Conservation (phyloP, 2,888 invertebrate species). For the Clepsis dumicolana region DNA sequence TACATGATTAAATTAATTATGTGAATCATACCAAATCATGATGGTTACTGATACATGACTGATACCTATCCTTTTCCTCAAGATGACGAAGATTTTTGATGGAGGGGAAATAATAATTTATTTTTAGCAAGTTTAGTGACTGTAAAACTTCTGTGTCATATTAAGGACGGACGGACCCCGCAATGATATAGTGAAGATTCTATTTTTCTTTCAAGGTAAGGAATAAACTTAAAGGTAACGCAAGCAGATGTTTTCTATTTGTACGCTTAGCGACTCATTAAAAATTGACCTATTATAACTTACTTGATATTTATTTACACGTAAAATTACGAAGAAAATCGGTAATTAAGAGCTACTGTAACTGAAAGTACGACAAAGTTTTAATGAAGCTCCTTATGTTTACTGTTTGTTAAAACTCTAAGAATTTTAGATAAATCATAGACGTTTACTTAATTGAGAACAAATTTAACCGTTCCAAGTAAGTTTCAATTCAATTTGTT, state of each 20-base stretch:
- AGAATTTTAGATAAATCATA: constrained; percentile 36
- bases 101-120: too few species aligned
- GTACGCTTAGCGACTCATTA: background rate
- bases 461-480: constrained; percentile 24
- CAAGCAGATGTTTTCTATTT: background rate
- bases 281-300: constrained; percentile 29
- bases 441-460: constrained; percentile 41
- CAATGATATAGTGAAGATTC: too few species aligned
- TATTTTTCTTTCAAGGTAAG: too few species aligned
- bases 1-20: constrained; percentile 41
- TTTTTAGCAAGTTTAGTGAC: background rate
- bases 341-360: constrained; percentile 42
- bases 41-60: constrained; percentile 30
- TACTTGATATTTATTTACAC: constrained; percentile 31
- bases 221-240: background rate
- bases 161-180: too few species aligned
- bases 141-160: too few species aligned
- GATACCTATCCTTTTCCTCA: constrained; percentile 13
- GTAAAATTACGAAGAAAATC: constrained; percentile 43
- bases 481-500: constrained; percentile 30
- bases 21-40: constrained; percentile 37
- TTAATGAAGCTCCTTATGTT: constrained; percentile 48
- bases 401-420: constrained; percentile 35
- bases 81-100: background rate
- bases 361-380: constrained; percentile 47